These are phyloP conservation scores for Turritopsis dohrnii DNA, from an alignment of 30 jellyfish, hydroid and myxozoan genomes.

Conservation along the genomic window DNA sequence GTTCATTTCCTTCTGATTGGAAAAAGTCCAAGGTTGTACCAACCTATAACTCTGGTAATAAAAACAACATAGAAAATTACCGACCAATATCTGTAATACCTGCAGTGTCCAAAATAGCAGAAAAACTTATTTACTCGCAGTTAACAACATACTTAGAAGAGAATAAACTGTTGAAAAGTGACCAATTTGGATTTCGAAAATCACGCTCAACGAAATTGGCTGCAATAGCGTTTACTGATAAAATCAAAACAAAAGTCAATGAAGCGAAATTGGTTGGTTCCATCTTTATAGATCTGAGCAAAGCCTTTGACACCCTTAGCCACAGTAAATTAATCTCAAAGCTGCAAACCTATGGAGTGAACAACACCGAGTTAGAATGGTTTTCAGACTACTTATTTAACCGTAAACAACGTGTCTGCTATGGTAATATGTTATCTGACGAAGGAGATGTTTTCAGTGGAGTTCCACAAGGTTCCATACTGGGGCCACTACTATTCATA, in stretches of 20 bases:
- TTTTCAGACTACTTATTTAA: not conserved
- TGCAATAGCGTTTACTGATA: no score
- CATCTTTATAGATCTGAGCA: no score
- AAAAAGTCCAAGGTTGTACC: constrained; percentile 27
- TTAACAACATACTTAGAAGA: not conserved
- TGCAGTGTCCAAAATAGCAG: not conserved
- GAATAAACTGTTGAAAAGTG: not conserved
- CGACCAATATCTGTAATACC: no score
- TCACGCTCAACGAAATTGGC: not conserved
- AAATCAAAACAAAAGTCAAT: no score
- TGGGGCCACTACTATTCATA: no score
- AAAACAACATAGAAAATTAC: not conserved
- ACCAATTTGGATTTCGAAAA: not conserved
- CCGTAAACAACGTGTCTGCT: not conserved
- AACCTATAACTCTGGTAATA: constrained; percentile 22
- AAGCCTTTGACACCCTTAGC: not conserved
- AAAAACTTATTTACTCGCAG: not conserved
- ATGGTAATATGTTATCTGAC: no score
- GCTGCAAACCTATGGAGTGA: not conserved
- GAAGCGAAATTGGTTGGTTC: no score
- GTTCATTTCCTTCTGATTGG: constrained; percentile 49
- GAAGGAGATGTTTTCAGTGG: no score
- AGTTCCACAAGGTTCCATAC: no score
- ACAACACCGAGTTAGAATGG: not conserved
- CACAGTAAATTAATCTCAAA: not conserved